Conservation (phyloP, 2,888 invertebrate genomes). For the Eilema depressum region DNA sequence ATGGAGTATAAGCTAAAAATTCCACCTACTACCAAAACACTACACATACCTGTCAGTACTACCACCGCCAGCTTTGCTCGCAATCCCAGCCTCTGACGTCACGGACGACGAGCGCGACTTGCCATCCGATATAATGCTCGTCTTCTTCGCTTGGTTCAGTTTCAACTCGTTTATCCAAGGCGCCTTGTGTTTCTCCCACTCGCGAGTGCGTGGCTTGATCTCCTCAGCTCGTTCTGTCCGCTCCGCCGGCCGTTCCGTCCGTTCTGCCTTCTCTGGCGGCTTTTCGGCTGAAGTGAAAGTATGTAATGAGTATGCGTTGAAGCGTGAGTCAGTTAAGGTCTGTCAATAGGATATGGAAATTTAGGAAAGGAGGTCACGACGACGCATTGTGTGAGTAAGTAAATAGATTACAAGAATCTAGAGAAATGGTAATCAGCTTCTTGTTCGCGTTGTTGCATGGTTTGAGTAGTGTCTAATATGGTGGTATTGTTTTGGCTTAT, state of each 20-base stretch:
- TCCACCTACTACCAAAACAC: not conserved
- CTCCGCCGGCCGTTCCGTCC: slow-evolving; percentile 48
- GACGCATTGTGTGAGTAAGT: not conserved
- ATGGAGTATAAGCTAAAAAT: no score
- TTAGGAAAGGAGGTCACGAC: slow-evolving; percentile 7
- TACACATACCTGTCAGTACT: slow-evolving; percentile 75
- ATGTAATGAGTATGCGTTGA: slow-evolving; percentile 13
- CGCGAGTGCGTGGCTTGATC: slow-evolving; percentile 89
- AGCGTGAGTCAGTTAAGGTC: slow-evolving; percentile 16
- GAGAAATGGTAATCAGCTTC: not conserved
- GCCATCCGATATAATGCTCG: slow-evolving; percentile 74
- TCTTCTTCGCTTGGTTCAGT: slow-evolving; percentile 91
- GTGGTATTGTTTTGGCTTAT: not conserved
- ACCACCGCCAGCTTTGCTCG: slow-evolving; percentile 61
- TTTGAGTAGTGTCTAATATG: not conserved
- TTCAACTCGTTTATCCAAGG: slow-evolving; percentile 95
- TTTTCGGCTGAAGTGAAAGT: slow-evolving; percentile 46
- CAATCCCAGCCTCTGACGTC: slow-evolving; percentile 56
- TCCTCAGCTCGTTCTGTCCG: slow-evolving; percentile 59
- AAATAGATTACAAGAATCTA: not conserved
- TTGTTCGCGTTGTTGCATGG: not conserved
- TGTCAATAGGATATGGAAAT: slow-evolving; percentile 6
- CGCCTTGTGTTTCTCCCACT: slow-evolving; percentile 91
- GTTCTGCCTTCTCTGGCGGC: slow-evolving; percentile 66
- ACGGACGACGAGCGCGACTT: slow-evolving; percentile 70